Percentiles rank a stretch among this genome's conserved stretches.
Evolutionary conservation across 2,888 invertebrate genomes (phyloP).

Genomic region (Linnaemya tessellans): DNA sequence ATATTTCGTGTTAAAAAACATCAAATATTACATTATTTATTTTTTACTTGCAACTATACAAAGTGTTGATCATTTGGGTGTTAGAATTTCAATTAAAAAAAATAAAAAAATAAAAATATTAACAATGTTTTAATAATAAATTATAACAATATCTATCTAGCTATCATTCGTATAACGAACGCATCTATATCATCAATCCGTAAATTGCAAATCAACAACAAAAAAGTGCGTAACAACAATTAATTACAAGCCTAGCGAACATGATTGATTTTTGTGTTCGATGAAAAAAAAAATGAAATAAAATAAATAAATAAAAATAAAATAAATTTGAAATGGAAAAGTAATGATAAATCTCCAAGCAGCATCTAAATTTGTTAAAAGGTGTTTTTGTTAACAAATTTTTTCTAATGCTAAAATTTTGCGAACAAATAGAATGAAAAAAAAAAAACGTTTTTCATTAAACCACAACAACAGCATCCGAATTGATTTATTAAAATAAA

Average conservation of each 20-base stretch:
- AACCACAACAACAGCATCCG: slow-evolving; percentile 24
- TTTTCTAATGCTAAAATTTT: slow-evolving; percentile 47
- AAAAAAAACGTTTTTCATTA: slow-evolving; percentile 10
- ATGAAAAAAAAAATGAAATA: no score
- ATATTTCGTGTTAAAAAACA: slow-evolving; percentile 70
- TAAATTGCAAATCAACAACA: slow-evolving; percentile 39
- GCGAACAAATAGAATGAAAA: neutral
- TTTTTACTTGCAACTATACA: slow-evolving; percentile 60
- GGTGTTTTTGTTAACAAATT: slow-evolving; percentile 72
- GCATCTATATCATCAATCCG: slow-evolving; percentile 24
- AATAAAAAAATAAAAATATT: slow-evolving; percentile 22
- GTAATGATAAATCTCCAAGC: slow-evolving; percentile 42
- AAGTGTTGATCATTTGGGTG: slow-evolving; percentile 71
- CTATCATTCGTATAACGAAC: slow-evolving; percentile 11
- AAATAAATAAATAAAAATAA: slow-evolving; percentile 20
- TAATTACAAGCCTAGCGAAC: slow-evolving; percentile 72
- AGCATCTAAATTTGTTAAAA: slow-evolving; percentile 71
- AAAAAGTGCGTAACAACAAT: slow-evolving; percentile 69
- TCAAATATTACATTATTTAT: slow-evolving; percentile 66
- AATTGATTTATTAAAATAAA: slow-evolving; percentile 61
- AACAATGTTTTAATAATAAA: slow-evolving; percentile 49
- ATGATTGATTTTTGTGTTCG: slow-evolving; percentile 68
- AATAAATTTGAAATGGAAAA: slow-evolving; percentile 10
- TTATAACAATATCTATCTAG: slow-evolving; percentile 34
- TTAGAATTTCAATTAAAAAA: slow-evolving; percentile 70